Conservation (phyloP, 1,140 invertebrate species). For the Drosophila guanche region DNA sequence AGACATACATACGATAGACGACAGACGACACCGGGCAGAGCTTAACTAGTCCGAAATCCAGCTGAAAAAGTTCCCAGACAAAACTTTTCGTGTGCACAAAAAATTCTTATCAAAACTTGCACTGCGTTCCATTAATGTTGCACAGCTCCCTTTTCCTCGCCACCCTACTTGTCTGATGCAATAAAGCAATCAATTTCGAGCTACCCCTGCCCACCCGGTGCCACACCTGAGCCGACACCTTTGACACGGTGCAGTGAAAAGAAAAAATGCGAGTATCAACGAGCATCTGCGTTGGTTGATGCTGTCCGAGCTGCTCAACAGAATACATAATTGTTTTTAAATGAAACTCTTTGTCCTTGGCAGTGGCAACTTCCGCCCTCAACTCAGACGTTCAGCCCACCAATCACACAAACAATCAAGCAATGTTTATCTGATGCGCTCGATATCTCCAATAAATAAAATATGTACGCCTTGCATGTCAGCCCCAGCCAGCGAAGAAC, state of each 20-base stretch:
- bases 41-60: constrained; percentile 45
- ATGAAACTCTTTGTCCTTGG: constrained; percentile 63
- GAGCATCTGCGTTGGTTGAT: not conserved
- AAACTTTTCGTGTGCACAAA: constrained; percentile 62
- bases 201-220: not conserved
- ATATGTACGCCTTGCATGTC: not conserved
- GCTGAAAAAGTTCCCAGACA: constrained; percentile 46
- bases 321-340: constrained; percentile 72
- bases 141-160: constrained; percentile 26
- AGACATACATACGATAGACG: no score
- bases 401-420: constrained; percentile 48
- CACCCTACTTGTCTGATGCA: constrained; percentile 18
- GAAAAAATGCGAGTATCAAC: constrained; percentile 42
- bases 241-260: constrained; percentile 54
- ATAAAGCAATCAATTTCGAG: constrained; percentile 78
- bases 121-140: constrained; percentile 67
- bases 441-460: constrained; percentile 66
- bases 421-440: constrained; percentile 45
- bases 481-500: no score
- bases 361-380: constrained; percentile 37
- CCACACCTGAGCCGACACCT: constrained; percentile 59
- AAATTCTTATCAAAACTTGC: constrained; percentile 65
- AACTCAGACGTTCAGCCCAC: constrained; percentile 20
- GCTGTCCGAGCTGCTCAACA: constrained; percentile 44
- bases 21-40: constrained; percentile 2